Base-by-base conservation (phyloP, 1,140 invertebrate species). In the Drosophila santomea region DNA sequence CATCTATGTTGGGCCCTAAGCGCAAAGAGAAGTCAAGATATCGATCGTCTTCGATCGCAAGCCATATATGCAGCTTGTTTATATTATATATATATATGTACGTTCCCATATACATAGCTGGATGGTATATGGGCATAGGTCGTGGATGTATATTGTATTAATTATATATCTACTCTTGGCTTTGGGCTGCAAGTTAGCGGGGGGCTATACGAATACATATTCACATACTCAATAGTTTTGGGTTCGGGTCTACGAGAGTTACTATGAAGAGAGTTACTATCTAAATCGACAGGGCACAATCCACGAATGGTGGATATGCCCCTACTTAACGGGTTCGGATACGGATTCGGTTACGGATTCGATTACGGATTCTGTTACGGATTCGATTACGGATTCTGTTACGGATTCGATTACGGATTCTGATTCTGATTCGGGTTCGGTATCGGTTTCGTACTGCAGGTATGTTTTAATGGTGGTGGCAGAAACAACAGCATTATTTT, bases 1-100 rank as follows among this genome's bases (percentile, higher is more conserved):
- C 84, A 80, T 83, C 83, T 89, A 88, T 89, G 84, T 89, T 88
- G 83, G 84, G 79, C 80, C 84, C 83, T 86, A 86, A 79, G 79
- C 83, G 52, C 52, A 79, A 61, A 45, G 48, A 64, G 32, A 69
- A 47, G 43, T 44, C 58, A 50, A 59, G 41, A 45, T 61, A 23
- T 41, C 23, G 52, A 47, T 59, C 59, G 59, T 23, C 35, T 32
- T 23, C 10, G 17, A 17, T 43, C 38, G 52, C 20, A 52, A 12
- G n/a, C 55, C 17, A 17, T 32, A 50, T 25, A 32, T 23, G 14
- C 15, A 38, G 43, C 44, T 15, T 43, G 41, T 6, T 7, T 43
- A 17, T 47, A 47, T 17, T 17, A 17, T 17, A 17, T 17, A 17
- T 17, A 47, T 47, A 2, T 47, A 25, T 32, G 28, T 32, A 32